phyloP scores from a whole-genome alignment of 2,888 invertebrate species.

The Cenopis cana region DNA sequence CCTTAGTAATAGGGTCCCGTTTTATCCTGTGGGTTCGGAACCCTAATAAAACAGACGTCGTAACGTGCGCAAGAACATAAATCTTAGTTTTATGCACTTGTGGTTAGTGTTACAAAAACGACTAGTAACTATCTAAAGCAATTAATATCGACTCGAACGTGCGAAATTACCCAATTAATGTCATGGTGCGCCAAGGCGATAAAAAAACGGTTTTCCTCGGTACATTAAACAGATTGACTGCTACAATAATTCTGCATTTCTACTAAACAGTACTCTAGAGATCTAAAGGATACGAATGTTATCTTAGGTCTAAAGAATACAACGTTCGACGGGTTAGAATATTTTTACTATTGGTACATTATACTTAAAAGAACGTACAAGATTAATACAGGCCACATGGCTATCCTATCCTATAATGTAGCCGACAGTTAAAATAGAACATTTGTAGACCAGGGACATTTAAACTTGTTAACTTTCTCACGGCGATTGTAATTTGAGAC shows the following conservation, averaged over 20 bases:
- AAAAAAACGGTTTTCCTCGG: slow-evolving; percentile 32
- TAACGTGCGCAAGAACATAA: slow-evolving; percentile 45
- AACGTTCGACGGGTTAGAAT: background rate
- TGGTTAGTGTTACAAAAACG: slow-evolving; percentile 43
- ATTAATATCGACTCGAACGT: slow-evolving; percentile 45
- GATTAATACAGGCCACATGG: background rate
- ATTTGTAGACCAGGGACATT: slow-evolving; percentile 7
- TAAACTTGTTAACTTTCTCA: background rate
- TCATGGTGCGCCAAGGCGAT: slow-evolving; percentile 36
- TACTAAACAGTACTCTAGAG: background rate
- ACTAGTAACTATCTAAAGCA: slow-evolving; percentile 32
- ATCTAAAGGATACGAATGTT: background rate
- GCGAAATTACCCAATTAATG: slow-evolving; percentile 52
- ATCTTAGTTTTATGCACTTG: slow-evolving; percentile 46
- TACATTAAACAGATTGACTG: slow-evolving; percentile 35
- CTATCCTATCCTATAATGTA: background rate
- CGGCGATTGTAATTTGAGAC: background rate
- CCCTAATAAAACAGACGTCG: slow-evolving; percentile 28
- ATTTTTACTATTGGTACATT: background rate
- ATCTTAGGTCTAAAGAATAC: no score
- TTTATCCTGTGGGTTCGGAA: no score
- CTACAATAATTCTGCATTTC: background rate
- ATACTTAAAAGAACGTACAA: background rate
- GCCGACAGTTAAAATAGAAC: slow-evolving; percentile 11
- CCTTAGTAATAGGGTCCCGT: no score